A percentile compares a stretch with the other conserved stretches of the same genome.
phyloP scores from a whole-genome alignment of 1,140 invertebrate genomes.

The Babylonia areolata region DNA sequence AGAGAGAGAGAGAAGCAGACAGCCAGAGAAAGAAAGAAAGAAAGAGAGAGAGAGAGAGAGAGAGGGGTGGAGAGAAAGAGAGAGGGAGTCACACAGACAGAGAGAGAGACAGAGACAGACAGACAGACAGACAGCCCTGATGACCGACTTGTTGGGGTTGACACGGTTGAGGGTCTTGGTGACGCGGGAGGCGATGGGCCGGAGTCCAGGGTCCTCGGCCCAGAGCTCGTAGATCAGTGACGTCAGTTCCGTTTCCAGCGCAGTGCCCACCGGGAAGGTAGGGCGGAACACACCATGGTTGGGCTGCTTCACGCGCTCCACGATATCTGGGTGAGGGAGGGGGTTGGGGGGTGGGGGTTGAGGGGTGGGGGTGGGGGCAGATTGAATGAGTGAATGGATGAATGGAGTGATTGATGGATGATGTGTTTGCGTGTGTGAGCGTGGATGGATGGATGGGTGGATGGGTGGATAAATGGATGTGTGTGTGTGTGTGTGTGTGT shows the following conservation, averaged over 20 bases:
- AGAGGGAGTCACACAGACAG: background rate
- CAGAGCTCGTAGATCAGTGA: constrained; percentile 65
- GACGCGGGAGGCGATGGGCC: constrained; percentile 58
- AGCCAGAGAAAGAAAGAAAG: background rate
- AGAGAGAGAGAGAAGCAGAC: background rate
- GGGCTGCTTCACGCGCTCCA: constrained; percentile 51
- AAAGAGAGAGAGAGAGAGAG: background rate
- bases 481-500: no score
- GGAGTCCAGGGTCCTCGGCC: constrained; percentile 57
- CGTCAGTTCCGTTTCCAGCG: constrained; percentile 55
- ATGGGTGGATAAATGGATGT: no score
- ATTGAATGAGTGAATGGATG: no score
- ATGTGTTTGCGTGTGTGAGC: no score
- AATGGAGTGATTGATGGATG: no score
- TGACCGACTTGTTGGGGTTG: constrained; percentile 64
- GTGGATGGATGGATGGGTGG: no score
- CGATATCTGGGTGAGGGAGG: constrained; percentile 55
- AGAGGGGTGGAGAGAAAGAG: background rate
- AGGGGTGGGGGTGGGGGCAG: no score
- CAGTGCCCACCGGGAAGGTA: constrained; percentile 52
- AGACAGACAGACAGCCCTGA: background rate
- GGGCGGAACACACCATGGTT: constrained; percentile 54
- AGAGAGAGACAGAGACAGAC: background rate
- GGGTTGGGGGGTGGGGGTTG: no score
- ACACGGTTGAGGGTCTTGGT: constrained; percentile 62